Percentiles rank a stretch among this genome's conserved stretches.
These are phyloP conservation scores for Ditylenchus weischeri DNA, from an alignment of 2,888 invertebrate species.

Conservation along the genomic window DNA sequence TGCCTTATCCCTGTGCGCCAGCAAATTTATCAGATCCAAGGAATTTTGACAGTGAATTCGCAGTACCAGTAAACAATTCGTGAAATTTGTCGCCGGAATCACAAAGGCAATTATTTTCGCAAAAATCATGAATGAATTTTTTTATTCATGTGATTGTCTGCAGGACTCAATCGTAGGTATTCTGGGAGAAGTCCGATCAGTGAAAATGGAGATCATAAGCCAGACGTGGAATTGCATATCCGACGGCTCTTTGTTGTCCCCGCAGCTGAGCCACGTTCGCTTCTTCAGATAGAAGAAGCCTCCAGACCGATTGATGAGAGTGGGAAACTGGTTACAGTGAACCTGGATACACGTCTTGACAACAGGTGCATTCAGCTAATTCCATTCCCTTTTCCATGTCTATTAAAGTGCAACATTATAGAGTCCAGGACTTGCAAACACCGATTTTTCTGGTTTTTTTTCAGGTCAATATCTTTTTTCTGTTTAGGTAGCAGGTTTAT, in stretches of 20 bases:
- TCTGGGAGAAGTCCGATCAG: slow-evolving; percentile 66
- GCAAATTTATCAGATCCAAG: slow-evolving; percentile 83
- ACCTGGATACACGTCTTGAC: slow-evolving; percentile 93
- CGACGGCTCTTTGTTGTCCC: slow-evolving; percentile 52
- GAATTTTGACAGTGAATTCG: slow-evolving; percentile 72
- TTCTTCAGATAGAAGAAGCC: slow-evolving; percentile 93
- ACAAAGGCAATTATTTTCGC: slow-evolving; percentile 60
- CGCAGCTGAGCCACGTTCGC: slow-evolving; percentile 71
- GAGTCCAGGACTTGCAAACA: slow-evolving; percentile 82
- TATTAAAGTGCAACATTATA: slow-evolving; percentile 28
- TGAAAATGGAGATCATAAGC: slow-evolving; percentile 75
- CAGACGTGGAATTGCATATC: slow-evolving; percentile 75
- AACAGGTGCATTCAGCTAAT: slow-evolving; percentile 69
- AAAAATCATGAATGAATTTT: neutral
- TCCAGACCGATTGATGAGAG: slow-evolving; percentile 70
- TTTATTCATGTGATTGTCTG: slow-evolving; percentile 11
- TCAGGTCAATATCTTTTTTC: too few species aligned
- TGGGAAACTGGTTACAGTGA: slow-evolving; percentile 71
- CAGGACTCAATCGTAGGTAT: slow-evolving; percentile 95
- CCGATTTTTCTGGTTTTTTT: too few species aligned
- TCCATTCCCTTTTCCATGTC: neutral
- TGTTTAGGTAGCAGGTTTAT: too few species aligned
- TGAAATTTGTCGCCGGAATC: slow-evolving; percentile 90
- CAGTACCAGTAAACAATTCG: slow-evolving; percentile 86
- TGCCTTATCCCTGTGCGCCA: slow-evolving; percentile 92